phyloP scores from a whole-genome alignment of 1,140 invertebrate species.

The Prorops nasuta region DNA sequence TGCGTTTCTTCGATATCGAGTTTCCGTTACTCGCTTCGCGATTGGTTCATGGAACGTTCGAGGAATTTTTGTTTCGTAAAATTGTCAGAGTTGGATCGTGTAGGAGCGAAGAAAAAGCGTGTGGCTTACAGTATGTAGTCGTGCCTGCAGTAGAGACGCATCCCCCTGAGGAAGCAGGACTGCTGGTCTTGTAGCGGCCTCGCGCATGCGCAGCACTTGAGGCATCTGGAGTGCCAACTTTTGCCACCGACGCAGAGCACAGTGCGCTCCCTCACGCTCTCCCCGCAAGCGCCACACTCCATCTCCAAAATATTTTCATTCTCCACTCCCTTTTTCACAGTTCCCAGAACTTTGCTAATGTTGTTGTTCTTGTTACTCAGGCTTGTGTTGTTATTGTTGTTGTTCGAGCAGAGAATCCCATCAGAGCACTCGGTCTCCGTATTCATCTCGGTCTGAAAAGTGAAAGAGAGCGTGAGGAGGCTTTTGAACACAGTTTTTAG shows the following conservation, averaged over 20 bases:
- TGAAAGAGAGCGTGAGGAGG: neutral
- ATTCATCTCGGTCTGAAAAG: constrained; percentile 37
- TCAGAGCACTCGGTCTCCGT: constrained; percentile 26
- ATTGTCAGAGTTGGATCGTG: no score
- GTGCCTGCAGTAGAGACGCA: constrained; percentile 50
- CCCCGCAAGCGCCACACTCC: constrained; percentile 54
- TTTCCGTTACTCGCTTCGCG: no score
- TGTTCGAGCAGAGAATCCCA: constrained; percentile 23
- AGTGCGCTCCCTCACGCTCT: constrained; percentile 48
- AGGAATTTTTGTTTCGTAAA: no score
- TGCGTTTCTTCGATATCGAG: no score
- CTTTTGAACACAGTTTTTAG: no score
- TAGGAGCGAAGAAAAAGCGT: no score
- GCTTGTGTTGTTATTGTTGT: constrained; percentile 8
- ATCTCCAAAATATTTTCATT: constrained; percentile 40
- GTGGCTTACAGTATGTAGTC: constrained; percentile 55
- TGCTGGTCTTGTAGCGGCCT: constrained; percentile 51
- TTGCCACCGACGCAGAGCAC: constrained; percentile 52
- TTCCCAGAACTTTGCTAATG: neutral
- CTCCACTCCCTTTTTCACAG: neutral
- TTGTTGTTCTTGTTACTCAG: constrained; percentile 1
- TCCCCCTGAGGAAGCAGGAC: constrained; percentile 51
- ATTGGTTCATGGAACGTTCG: no score
- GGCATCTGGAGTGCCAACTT: constrained; percentile 52
- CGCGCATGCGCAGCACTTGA: constrained; percentile 51